Evolutionary conservation across 2,797 vertebrate species (phyloP), one percentile per base, ranked within the genome.

Genomic region (Chloroceryle amazona): DNA sequence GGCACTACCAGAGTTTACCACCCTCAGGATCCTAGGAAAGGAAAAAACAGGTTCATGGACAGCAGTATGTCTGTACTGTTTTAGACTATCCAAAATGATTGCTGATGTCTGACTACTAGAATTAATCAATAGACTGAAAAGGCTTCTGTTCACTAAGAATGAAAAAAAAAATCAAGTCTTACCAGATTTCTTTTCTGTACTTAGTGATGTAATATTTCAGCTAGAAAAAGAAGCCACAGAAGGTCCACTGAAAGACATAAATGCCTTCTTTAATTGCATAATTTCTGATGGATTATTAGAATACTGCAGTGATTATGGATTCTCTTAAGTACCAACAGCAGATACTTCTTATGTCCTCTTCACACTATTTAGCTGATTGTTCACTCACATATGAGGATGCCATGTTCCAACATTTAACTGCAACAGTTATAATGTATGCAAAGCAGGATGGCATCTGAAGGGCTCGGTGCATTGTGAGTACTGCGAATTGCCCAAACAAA

Each of bases 131-230:
- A 81, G 31, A 29, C 28, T 73, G 71, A 87, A 93, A 94, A 94
- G 51, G 11, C 11, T 12, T 86, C 57, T 93, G 7, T 80, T 82
- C 92, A 73, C 22, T 61, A 63, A 72, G 82, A 95, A 93, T 58
- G 44, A 76, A 75, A 52, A 67, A 52, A 67, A 62, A 8, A 13
- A 51, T 44, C 28, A 57, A 85, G 41, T 94, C 54, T 37, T 7
- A 21, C 66, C 55, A 29, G 33, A 51, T 57, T 88, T 66, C 93
- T n/a, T 57, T 88, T 66, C 93, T n/a, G 23, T 95, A 79, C 61
- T 89, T 83, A 94, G 65, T 33, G 44, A 66, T 74, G 16, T 26
- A 78, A 74, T 79, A 86, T 57, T 88, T 92, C 91, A 82, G 49
- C 17, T 76, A n/a, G 37, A 6, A 66, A 75, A 22, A 87, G 62